These are phyloP conservation scores for Corella eumyota DNA, from an alignment of 23 tunicate species.

Conservation along the genomic window DNA sequence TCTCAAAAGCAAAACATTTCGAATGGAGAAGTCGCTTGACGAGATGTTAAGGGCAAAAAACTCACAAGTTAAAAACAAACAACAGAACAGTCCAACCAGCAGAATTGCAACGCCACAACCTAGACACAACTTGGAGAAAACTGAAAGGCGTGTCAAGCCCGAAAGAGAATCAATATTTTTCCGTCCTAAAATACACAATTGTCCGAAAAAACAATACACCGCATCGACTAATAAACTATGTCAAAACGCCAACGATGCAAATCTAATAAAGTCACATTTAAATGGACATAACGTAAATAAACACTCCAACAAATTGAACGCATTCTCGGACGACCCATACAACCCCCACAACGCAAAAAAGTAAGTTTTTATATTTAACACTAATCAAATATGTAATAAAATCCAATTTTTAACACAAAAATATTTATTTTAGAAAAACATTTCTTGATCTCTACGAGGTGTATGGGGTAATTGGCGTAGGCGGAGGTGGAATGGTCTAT, in stretches of 20 bases:
- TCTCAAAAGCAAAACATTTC: background rate
- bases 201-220: background rate
- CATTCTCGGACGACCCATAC: background rate
- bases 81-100: background rate
- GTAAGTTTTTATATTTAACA: background rate
- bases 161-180: background rate
- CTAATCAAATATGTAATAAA: background rate
- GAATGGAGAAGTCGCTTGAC: background rate
- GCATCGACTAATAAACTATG: background rate
- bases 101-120: background rate
- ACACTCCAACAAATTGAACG: background rate
- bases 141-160: background rate
- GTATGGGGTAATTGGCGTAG: slow-evolving; percentile 62
- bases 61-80: background rate
- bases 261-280: no score
- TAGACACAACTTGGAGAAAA: background rate
- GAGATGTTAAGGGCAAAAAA: slow-evolving; percentile 1
- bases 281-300: no score
- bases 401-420: background rate
- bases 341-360: background rate
- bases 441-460: slow-evolving; percentile 64
- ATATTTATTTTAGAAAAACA: slow-evolving; percentile 27
- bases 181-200: background rate
- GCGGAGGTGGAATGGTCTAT: slow-evolving; percentile 88
- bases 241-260: no score